Evolutionary conservation across 2,113 vertebrate genomes (phyloP), one percentile per base, ranked within the genome.

Genomic region (Hypanus sabinus): DNA sequence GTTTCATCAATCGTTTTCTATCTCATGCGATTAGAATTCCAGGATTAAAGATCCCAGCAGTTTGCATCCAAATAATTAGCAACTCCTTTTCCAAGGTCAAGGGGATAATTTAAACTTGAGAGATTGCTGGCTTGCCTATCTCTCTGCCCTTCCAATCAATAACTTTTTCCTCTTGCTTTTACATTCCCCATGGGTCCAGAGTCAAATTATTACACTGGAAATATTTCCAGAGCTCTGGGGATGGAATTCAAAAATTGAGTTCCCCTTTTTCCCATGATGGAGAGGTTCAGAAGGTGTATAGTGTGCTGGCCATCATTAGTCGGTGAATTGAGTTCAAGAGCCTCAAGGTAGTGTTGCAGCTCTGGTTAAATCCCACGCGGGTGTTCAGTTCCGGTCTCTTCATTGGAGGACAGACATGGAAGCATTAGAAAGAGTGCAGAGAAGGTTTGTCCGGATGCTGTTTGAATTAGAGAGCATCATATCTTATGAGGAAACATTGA

Each of bases 21-120:
- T 30, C 20, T 30, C 57, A 62, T 88, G 85, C 65, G 11, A 88
- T 88, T 88, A 65, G 27, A 88, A 65, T 88, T 88, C 85, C 30
- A 6, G 85, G 85, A 88, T 88, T 88, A 88, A 88, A 88, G 85
- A 20, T 65, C 85, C 85, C 57, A 62, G 57, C n/a, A 65, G 85
- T n/a, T 60, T 14, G 14, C 11, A 65, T 88, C 57, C 57, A 60
- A 65, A 88, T 30, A 65, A 88, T 71, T 24, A 70, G n/a, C 65
- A 38, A 18, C 88, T 4, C 62, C 65, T 22, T 14, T 71, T 71
- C 65, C 90, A 70, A 71, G 90, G 62, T 70, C 62, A 92, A n/a
- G 0, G 38, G n/a, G 68, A 71, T 71, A 71, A 38, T 10, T 27
- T 12, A 8, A 71, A 60, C 30, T 92, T 7, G 4, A 10, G 88